Conservation (phyloP, 2,888 invertebrate species). For the Drymonia ruficornis region DNA sequence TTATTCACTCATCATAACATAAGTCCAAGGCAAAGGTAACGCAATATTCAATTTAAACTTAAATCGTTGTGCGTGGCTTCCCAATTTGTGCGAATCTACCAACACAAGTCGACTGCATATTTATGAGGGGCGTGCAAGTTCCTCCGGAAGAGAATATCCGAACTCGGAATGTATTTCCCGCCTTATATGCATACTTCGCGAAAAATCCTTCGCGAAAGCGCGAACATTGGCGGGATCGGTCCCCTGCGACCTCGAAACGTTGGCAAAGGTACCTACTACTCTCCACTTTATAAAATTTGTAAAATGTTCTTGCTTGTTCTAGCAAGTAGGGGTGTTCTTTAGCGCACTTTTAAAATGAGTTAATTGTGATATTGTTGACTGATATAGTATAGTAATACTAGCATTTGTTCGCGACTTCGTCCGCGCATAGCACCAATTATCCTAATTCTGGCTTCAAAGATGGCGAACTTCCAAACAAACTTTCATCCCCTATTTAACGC, state of each 20-base stretch:
- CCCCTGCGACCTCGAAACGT: slow-evolving; percentile 43
- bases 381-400: too few species aligned
- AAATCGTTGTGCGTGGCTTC: slow-evolving; percentile 51
- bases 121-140: slow-evolving; percentile 51
- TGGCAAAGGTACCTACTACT: slow-evolving; percentile 15
- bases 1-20: background rate
- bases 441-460: too few species aligned
- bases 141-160: slow-evolving; percentile 38
- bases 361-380: too few species aligned
- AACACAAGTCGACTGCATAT: slow-evolving; percentile 51
- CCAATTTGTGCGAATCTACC: slow-evolving; percentile 47
- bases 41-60: slow-evolving; percentile 32
- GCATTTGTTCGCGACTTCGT: too few species aligned
- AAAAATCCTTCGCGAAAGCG: slow-evolving; percentile 59
- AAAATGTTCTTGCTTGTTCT: slow-evolving; percentile 18
- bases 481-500: too few species aligned
- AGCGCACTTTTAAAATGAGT: too few species aligned
- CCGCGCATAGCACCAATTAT: too few species aligned
- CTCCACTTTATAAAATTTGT: slow-evolving; percentile 47
- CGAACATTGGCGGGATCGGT: slow-evolving; percentile 58
- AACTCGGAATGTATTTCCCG: slow-evolving; percentile 34
- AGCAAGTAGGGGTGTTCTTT: too few species aligned
- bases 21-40: slow-evolving; percentile 5
- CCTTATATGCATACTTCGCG: slow-evolving; percentile 68
- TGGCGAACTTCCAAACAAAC: too few species aligned